These are phyloP conservation scores for Coenonympha arcania DNA, from an alignment of 2,888 invertebrate species.

Conservation along the genomic window DNA sequence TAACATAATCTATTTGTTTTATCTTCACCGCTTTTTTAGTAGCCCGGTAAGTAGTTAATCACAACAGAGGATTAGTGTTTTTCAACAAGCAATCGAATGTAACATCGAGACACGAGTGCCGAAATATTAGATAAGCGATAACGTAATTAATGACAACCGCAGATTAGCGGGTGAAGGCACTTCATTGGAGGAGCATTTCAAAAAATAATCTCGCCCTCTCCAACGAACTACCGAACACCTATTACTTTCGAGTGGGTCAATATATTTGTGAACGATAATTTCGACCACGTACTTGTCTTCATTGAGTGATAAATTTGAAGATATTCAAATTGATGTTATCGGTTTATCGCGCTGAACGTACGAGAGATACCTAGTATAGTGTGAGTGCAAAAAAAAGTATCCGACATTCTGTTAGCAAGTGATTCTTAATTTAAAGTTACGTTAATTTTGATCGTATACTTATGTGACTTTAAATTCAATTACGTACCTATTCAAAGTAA, in stretches of 20 bases:
- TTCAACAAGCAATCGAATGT: conserved; percentile 52
- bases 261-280: conserved; percentile 59
- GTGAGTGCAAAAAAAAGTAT: not conserved
- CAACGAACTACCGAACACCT: conserved; percentile 60
- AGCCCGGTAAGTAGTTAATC: conserved; percentile 20
- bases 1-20: too few relatives aligned
- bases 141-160: conserved; percentile 72
- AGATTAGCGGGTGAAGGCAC: conserved; percentile 68
- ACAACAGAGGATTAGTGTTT: conserved; percentile 26
- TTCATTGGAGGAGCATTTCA: conserved; percentile 71
- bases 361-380: not conserved
- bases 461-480: too few relatives aligned
- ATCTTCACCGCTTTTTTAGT: not conserved
- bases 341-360: conserved; percentile 14
- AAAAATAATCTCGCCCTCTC: conserved; percentile 71
- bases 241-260: conserved; percentile 68
- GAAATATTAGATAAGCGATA: conserved; percentile 71
- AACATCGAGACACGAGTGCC: conserved; percentile 56
- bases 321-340: conserved; percentile 20
- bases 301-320: conserved; percentile 26
- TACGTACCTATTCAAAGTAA: too few relatives aligned
- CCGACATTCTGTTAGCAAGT: too few relatives aligned
- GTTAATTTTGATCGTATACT: too few relatives aligned
- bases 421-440: too few relatives aligned
- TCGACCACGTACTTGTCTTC: conserved; percentile 32